Conservation (phyloP, 2,113 vertebrate genomes). For the Todiramphus saurophagus region DNA sequence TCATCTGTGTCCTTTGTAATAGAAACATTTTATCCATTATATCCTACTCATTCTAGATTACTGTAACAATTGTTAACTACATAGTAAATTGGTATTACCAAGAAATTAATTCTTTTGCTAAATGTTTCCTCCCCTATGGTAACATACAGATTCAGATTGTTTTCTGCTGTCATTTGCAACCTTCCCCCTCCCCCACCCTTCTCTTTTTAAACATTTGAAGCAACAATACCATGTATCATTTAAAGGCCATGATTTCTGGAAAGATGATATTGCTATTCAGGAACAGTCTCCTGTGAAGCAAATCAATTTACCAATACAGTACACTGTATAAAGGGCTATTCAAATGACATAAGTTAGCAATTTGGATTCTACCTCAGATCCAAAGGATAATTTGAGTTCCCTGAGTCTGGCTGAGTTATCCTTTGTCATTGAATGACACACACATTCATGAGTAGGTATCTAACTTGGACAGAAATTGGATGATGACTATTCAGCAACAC, state of each 20-base stretch:
- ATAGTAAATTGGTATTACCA: conserved; percentile 34
- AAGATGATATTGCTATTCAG: not conserved
- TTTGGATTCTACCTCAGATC: not conserved
- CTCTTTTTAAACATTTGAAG: not conserved
- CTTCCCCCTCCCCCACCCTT: not conserved
- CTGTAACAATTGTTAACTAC: not conserved
- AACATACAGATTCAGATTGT: not conserved
- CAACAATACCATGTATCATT: not conserved
- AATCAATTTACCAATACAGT: not conserved
- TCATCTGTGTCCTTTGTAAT: not conserved
- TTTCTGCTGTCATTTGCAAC: not conserved
- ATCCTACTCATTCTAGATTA: not conserved
- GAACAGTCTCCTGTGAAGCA: not conserved
- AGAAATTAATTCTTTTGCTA: not conserved
- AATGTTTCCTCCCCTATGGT: not conserved
- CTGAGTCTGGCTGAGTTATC: not conserved
- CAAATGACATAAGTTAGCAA: not conserved
- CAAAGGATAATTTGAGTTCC: not conserved
- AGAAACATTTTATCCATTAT: not conserved
- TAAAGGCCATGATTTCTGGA: not conserved
- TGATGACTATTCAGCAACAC: not conserved
- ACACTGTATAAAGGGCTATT: not conserved
- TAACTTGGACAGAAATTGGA: not conserved
- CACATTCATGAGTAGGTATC: not conserved
- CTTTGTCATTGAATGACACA: not conserved